phyloP scores from a whole-genome alignment of 2,888 invertebrate genomes.

The Cataglyphis altisquamis region DNA sequence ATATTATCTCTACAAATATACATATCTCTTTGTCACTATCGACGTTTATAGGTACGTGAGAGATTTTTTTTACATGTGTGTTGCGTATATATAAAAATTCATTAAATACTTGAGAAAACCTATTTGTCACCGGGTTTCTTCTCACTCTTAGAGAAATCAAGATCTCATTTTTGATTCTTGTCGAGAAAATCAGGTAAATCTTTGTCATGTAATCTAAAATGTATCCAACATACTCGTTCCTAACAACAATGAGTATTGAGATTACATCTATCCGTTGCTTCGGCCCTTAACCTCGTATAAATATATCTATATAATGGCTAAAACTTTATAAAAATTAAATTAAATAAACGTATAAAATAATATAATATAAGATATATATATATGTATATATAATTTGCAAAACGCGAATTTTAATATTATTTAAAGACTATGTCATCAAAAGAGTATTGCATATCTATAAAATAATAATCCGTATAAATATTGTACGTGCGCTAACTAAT shows the following conservation, averaged over 20 bases:
- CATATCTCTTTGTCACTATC: conserved; percentile 5
- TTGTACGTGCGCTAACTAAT: conserved; percentile 16
- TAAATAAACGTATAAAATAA: conserved; percentile 82
- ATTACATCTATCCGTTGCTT: conserved; percentile 59
- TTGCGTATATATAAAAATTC: conserved; percentile 16
- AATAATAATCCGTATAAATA: conserved; percentile 49
- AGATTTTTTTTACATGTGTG: conserved; percentile 26
- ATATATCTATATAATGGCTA: conserved; percentile 73
- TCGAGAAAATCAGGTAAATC: conserved; percentile 72
- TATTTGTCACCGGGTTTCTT: conserved; percentile 26
- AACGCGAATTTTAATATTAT: conserved; percentile 65
- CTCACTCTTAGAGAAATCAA: conserved; percentile 65
- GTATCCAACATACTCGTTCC: conserved; percentile 75
- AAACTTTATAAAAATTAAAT: conserved; percentile 82
- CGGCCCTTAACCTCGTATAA: conserved; percentile 60
- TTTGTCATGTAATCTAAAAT: conserved; percentile 69
- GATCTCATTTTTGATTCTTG: conserved; percentile 64
- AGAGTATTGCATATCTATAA: conserved; percentile 36
- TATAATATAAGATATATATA: conserved; percentile 54
- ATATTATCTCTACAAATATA: conserved; percentile 29
- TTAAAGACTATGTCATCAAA: conserved; percentile 68
- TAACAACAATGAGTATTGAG: conserved; percentile 78
- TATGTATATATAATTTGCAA: conserved; percentile 64
- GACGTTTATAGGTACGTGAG: conserved; percentile 30
- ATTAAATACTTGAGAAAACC: conserved; percentile 29